Percentiles rank a stretch among this genome's conserved stretches.
phyloP scores from a whole-genome alignment of 2,113 vertebrate genomes.

The Esox niger region DNA sequence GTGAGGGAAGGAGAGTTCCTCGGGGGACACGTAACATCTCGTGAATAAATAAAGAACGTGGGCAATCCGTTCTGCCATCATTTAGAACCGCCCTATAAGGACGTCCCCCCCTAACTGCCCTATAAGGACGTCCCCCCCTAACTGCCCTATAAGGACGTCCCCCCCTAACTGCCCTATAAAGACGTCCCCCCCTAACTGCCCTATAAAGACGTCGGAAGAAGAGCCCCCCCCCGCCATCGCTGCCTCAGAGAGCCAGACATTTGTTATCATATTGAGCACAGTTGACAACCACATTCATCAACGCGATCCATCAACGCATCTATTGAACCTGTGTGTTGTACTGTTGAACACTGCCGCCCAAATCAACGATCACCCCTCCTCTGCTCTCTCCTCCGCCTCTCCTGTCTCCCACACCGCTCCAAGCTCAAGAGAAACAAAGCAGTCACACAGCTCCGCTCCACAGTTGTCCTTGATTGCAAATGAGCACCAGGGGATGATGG shows the following conservation, averaged over 20 bases:
- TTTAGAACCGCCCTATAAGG: not conserved
- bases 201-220: not conserved
- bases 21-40: not conserved
- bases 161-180: too few relatives aligned
- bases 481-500: constrained; percentile 28
- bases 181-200: too few relatives aligned
- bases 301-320: not conserved
- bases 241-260: not conserved
- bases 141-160: too few relatives aligned
- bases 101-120: too few relatives aligned
- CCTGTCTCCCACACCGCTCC: not conserved
- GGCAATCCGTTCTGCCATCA: not conserved
- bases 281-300: not conserved
- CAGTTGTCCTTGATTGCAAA: constrained; percentile 45
- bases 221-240: not conserved
- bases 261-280: not conserved
- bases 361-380: not conserved
- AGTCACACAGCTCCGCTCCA: constrained; percentile 22
- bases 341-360: not conserved
- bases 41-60: not conserved
- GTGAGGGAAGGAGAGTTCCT: not conserved
- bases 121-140: too few relatives aligned
- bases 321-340: not conserved
- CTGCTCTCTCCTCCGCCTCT: not conserved
- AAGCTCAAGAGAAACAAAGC: constrained; percentile 20